A percentile compares a stretch with the other conserved stretches of the same genome.
Conservation (phyloP, 2,888 invertebrate species). For the Lasioglossum malachurum region DNA sequence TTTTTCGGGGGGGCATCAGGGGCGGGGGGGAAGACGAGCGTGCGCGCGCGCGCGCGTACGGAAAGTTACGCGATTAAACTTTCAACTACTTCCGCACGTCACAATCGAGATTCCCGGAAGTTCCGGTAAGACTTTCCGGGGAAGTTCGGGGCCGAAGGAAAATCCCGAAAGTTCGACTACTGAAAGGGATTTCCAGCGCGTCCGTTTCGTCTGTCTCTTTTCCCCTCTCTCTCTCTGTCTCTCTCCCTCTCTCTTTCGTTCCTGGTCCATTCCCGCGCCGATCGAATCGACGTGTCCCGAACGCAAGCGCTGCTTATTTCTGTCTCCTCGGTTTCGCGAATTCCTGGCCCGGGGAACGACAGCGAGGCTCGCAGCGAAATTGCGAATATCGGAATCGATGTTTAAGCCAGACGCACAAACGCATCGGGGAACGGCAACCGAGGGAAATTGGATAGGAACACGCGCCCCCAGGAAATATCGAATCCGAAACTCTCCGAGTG, state of each 20-base stretch:
- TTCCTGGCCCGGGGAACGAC: background rate
- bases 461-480: background rate
- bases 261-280: conserved; percentile 19
- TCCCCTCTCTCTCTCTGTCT: background rate
- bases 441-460: conserved; percentile 13
- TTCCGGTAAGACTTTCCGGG: conserved; percentile 45
- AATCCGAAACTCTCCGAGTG: background rate
- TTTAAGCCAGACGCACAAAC: conserved; percentile 11
- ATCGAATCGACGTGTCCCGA: conserved; percentile 38
- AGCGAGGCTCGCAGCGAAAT: conserved; percentile 25
- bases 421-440: background rate
- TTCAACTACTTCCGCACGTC: conserved; percentile 60
- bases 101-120: conserved; percentile 65
- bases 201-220: background rate
- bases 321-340: conserved; percentile 6
- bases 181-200: conserved; percentile 38
- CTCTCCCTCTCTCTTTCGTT: background rate
- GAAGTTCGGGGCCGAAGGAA: conserved; percentile 52
- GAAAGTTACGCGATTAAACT: conserved; percentile 70
- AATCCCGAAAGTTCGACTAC: conserved; percentile 59
- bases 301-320: conserved; percentile 6
- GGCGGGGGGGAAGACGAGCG: background rate
- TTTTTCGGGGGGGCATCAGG: conserved; percentile 10
- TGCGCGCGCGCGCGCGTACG: background rate
- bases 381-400: conserved; percentile 47